Conservation (phyloP, 2,888 invertebrate genomes). For the Oscheius onirici region DNA sequence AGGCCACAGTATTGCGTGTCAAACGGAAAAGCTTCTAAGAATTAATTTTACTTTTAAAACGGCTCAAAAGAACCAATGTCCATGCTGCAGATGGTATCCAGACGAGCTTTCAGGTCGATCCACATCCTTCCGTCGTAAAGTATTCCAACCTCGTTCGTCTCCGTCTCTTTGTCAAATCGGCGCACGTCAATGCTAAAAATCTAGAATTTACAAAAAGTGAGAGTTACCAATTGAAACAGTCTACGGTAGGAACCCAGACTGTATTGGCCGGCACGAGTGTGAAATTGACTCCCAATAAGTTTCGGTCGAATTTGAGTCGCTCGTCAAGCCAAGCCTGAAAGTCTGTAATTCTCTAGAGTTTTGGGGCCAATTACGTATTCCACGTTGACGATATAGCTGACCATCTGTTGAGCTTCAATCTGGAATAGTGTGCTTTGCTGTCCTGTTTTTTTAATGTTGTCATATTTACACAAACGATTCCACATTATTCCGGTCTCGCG, state of each 20-base stretch:
- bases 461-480: not conserved
- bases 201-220: not conserved
- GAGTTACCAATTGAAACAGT: slow-evolving; percentile 6
- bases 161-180: no score
- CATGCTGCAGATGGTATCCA: no score
- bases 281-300: not conserved
- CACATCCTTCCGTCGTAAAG: no score
- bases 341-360: no score
- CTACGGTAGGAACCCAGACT: slow-evolving; percentile 4
- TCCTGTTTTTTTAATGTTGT: no score
- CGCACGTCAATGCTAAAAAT: no score
- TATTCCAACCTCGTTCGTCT: no score
- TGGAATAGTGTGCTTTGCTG: not conserved
- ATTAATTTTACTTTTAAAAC: no score
- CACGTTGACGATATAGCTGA: slow-evolving; percentile 8
- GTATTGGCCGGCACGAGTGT: not conserved
- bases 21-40: slow-evolving; percentile 12
- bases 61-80: no score
- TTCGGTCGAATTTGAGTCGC: not conserved
- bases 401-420: not conserved
- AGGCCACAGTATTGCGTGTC: slow-evolving; percentile 5
- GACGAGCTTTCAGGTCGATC: no score
- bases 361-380: not conserved
- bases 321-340: not conserved
- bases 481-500: no score